Base-by-base conservation (phyloP, 2,797 vertebrate species). In the Aldrovandia affinis region DNA sequence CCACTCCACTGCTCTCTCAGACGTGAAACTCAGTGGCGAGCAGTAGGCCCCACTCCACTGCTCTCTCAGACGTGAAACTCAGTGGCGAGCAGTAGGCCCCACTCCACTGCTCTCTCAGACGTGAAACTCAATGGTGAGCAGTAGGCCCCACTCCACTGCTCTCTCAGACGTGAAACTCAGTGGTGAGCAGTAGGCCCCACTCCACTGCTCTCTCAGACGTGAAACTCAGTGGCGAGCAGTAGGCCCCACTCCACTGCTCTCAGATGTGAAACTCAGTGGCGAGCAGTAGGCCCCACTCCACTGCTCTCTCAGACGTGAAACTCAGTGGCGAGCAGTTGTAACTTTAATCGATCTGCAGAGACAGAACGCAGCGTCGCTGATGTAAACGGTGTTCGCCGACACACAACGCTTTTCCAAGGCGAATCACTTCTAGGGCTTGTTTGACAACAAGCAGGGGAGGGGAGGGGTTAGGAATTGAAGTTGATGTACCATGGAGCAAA, bases 401-500 rank as follows among this genome's bases (percentile, higher is more conserved):
- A 80, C 18, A 73, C n/a, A 50, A 12, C 50, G 28, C 59, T 78
- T 78, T 83, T 61, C 57, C 28, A 30, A 44, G 47, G 61, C 52
- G 50, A 75, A 57, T 54, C 42, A 50, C 68, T 84, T 50, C 50
- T 22, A 44, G 61, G 80, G 33, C 14, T 28, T 33, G 15, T 70
- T 25, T 80, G 78, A 80, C 68, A 47, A 39, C 20, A 55, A n/a
- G 20, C 22, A 39, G 36, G 73, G 2, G 61, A 15, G 14, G 61
- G 25, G 82, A 30, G 55, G 22, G 44, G 78, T 52, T 33, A 15
- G 22, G 33, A 47, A 15, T 36, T 44, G 52, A n/a, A 30, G 79
- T 73, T 81, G 80, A 84, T 84, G 79, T 84, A 84, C 61, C 52
- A 52, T 68, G 73, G 20, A 77, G 73, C 8, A 42, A 77, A 77